Conservation (phyloP, 2,888 invertebrate genomes). For the Selenia dentaria region DNA sequence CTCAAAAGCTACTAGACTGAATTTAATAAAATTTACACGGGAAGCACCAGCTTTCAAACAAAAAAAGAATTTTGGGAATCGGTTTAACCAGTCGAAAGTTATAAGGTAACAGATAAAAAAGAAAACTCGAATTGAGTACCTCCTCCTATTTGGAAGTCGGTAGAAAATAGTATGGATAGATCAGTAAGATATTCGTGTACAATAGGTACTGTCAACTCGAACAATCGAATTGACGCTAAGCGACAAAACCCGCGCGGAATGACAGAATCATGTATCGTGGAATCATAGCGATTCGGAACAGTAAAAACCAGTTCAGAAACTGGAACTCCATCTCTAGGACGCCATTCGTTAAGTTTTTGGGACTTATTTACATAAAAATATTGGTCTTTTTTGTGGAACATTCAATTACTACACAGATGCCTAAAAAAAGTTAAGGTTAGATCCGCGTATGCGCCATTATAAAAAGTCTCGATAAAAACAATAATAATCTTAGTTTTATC, state of each 20-base stretch:
- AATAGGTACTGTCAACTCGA: too few species aligned
- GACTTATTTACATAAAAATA: conserved; percentile 20
- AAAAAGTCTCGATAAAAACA: conserved; percentile 16
- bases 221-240: neutral
- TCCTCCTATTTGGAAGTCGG: too few species aligned
- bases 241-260: neutral
- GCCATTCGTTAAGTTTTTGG: conserved; percentile 9
- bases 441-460: conserved; percentile 7
- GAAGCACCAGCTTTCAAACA: too few species aligned
- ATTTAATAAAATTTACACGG: too few species aligned
- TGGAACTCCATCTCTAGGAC: conserved; percentile 8
- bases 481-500: conserved; percentile 5
- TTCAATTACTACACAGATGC: conserved; percentile 1
- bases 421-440: conserved; percentile 11
- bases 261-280: conserved; percentile 4
- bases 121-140: too few species aligned
- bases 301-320: conserved; percentile 12
- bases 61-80: too few species aligned
- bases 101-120: too few species aligned
- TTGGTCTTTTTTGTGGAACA: conserved; percentile 12
- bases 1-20: too few species aligned
- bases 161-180: too few species aligned
- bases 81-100: too few species aligned
- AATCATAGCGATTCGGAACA: conserved; percentile 5
- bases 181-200: too few species aligned